Percentiles rank a stretch among this genome's conserved stretches.
Evolutionary conservation across 2,113 vertebrate species (phyloP).

Genomic region (Colaptes auratus): DNA sequence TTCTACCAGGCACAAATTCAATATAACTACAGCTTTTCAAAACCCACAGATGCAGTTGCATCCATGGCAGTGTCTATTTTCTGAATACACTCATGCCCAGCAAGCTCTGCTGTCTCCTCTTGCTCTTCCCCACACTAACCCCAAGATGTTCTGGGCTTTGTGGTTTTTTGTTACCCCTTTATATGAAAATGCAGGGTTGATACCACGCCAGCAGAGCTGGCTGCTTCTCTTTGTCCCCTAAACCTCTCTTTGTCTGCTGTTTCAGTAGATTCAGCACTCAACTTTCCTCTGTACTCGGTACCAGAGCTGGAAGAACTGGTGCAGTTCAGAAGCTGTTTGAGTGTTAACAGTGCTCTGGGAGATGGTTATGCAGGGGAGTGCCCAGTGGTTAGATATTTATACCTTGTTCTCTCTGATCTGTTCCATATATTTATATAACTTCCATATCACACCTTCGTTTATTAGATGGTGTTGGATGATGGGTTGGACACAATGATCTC

Average conservation of each 20-base stretch:
- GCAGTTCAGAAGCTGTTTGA: neutral
- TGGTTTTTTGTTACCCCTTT: accelerated
- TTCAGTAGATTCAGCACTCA: neutral
- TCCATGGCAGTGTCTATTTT: neutral
- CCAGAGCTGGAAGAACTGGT: neutral
- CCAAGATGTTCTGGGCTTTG: neutral
- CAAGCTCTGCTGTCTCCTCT: neutral
- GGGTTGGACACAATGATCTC: too few species aligned
- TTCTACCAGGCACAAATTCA: neutral
- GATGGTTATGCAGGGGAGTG: neutral
- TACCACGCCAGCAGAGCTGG: neutral
- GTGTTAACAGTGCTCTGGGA: neutral
- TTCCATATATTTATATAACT: neutral
- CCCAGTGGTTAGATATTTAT: neutral
- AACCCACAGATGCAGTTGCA: neutral
- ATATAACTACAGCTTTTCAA: neutral
- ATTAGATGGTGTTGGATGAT: too few species aligned
- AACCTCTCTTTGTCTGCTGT: neutral
- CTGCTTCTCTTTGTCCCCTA: neutral
- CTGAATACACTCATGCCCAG: neutral
- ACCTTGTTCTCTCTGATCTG: neutral
- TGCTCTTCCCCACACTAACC: neutral
- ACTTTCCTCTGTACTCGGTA: neutral
- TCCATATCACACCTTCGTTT: neutral
- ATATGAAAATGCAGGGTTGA: neutral